Evolutionary conservation across 2,888 invertebrate genomes (phyloP).

Genomic region (Torymus texanus): DNA sequence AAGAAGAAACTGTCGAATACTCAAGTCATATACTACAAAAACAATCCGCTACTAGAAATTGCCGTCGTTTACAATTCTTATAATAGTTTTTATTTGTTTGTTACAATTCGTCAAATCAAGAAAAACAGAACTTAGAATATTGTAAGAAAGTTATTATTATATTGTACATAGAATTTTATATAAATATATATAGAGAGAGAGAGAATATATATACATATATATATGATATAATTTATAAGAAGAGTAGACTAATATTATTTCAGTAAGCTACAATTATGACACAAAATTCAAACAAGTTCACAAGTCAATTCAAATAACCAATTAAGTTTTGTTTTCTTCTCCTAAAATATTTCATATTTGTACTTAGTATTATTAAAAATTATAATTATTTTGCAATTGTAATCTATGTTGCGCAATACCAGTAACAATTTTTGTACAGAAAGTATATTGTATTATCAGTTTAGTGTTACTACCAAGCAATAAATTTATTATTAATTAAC

Average conservation of each 20-base stretch:
- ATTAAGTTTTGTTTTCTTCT: conserved; percentile 14
- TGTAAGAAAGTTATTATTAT: conserved; percentile 52
- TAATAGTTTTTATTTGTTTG: conserved; percentile 23
- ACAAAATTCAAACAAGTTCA: conserved; percentile 10
- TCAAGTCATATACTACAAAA: conserved; percentile 17
- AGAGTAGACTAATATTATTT: conserved; percentile 10
- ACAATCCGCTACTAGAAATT: neutral
- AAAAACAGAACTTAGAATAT: conserved; percentile 19
- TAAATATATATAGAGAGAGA: conserved; percentile 29
- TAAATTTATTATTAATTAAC: conserved; percentile 34
- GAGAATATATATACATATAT: conserved; percentile 12
- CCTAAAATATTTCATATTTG: neutral
- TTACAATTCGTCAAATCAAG: neutral
- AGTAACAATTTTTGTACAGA: conserved; percentile 65
- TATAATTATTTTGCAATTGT: conserved; percentile 6
- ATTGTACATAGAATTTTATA: conserved; percentile 56
- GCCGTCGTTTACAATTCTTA: neutral
- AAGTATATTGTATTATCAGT: conserved; percentile 62
- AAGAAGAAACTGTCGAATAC: conserved; percentile 31
- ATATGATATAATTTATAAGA: conserved; percentile 35
- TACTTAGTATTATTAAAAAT: conserved; percentile 30
- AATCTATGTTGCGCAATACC: conserved; percentile 34
- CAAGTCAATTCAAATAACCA: conserved; percentile 30
- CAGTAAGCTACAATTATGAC: neutral
- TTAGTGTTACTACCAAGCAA: conserved; percentile 36